Evolutionary conservation across 2,797 vertebrate genomes (phyloP), one percentile per base, ranked within the genome.

Genomic region (Lepidocolaptes lacrymiger): DNA sequence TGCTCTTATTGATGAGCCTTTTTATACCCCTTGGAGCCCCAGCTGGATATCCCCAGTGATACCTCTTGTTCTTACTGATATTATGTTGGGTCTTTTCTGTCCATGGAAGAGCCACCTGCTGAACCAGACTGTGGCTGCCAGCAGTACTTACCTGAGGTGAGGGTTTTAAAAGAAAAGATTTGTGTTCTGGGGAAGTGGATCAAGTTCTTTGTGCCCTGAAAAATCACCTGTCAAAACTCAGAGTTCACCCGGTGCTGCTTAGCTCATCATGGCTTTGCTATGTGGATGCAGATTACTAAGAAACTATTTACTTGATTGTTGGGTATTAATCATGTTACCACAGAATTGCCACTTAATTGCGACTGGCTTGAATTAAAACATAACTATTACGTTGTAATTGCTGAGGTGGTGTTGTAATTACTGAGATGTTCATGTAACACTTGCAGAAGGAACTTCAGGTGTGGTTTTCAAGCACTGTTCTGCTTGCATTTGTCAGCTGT

Each of bases 391-490:
- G 64, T 68, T 85, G 77, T 93, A 88, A 94, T 95, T 92, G 91
- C 73, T 52, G 66, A 91, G 36, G 73, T 77, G 52, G 28, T 89
- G 69, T 1, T 59, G 58, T 93, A 93, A 95, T 95, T 96, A 92
- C 49, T 3, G 26, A 91, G 55, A 84, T 63, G 20, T 68, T 94
- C 27, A 27, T 56, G 21, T 81, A 89, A 26, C 41, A 10, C 44
- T 88, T 69, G 63, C 55, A 68, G 51, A 63, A 75, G 66, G 66
- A 54, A 26, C 82, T 95, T 95, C 72, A 95, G 91, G 92, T 83
- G 91, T 72, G 83, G 82, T 96, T 95, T 94, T 94, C 58, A 96
- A 94, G 85, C 46, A 72, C 59, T 32, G 8, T n/a, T 90, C 75
- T 41, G 14, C 78, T 93, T 76, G 92, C 61, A 9, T 78, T 85